Percentiles rank a stretch among this genome's conserved stretches.
Evolutionary conservation across 2,797 vertebrate species (phyloP).

Genomic region (Channa striata): DNA sequence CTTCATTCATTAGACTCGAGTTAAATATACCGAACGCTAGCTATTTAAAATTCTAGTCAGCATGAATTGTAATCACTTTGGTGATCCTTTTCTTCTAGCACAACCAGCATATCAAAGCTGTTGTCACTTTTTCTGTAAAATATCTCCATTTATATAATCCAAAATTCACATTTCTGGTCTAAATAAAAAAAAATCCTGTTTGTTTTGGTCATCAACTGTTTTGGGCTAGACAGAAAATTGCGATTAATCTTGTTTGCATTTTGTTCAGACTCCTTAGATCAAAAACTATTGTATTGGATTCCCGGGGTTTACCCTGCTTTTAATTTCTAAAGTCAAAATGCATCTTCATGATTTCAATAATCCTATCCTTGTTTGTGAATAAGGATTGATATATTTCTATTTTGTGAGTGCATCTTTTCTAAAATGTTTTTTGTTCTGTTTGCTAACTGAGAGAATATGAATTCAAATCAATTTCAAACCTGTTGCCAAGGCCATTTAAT

Average conservation of each 20-base stretch:
- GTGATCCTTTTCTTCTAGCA: too few species aligned
- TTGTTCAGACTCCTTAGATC: not conserved
- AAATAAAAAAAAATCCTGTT: not conserved
- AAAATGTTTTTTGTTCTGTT: not conserved
- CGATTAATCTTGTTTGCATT: not conserved
- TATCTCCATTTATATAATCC: not conserved
- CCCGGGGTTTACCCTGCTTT: not conserved
- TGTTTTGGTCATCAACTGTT: not conserved
- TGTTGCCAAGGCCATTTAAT: slow-evolving; percentile 19
- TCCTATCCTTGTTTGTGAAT: not conserved
- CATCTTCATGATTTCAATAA: not conserved
- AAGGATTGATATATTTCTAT: not conserved
- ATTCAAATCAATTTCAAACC: slow-evolving; percentile 33
- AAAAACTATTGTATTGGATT: not conserved
- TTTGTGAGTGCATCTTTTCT: not conserved
- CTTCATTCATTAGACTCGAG: not conserved
- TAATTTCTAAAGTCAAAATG: not conserved
- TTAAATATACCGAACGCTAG: too few species aligned
- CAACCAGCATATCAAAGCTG: too few species aligned
- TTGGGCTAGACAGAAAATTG: not conserved
- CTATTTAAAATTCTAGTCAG: too few species aligned
- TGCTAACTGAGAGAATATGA: slow-evolving; percentile 1
- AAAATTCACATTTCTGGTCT: not conserved
- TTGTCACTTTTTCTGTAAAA: not conserved
- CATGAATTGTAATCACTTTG: too few species aligned